Percentiles rank a stretch among this genome's conserved stretches.
Evolutionary conservation across 2,888 invertebrate species (phyloP).

Genomic region (Sinohyriopsis cumingii): DNA sequence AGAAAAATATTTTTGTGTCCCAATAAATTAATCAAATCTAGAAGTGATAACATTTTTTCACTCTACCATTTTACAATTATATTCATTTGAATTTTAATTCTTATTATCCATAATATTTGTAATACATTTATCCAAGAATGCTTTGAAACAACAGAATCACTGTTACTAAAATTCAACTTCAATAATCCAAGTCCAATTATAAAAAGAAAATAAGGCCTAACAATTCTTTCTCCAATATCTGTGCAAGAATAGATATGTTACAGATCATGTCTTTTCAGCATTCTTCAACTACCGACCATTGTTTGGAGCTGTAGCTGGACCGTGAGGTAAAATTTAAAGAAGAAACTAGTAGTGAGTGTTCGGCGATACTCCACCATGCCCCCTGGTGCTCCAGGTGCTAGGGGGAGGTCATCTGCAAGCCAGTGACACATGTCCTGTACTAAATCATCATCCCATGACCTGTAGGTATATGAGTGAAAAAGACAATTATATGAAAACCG

Average conservation of each 20-base stretch:
- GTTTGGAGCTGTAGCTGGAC: slow-evolving; percentile 43
- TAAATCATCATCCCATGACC: slow-evolving; percentile 79
- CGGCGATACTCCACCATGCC: slow-evolving; percentile 87
- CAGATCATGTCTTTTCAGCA: background rate
- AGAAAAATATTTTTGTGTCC: too few species aligned
- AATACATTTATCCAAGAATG: too few species aligned
- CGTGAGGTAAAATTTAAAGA: slow-evolving; percentile 75
- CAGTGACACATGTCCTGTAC: slow-evolving; percentile 78
- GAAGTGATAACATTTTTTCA: too few species aligned
- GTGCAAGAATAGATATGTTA: too few species aligned
- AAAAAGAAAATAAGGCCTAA: background rate
- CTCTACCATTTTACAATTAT: too few species aligned
- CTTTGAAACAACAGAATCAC: background rate
- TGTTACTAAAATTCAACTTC: background rate
- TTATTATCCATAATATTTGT: too few species aligned
- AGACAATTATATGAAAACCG: background rate
- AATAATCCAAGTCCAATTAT: background rate
- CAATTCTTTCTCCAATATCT: too few species aligned
- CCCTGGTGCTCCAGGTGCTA: slow-evolving; percentile 84
- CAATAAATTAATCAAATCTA: too few species aligned
- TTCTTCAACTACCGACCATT: slow-evolving; percentile 8
- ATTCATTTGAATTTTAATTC: too few species aligned
- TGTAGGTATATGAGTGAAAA: slow-evolving; percentile 47
- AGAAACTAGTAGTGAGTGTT: slow-evolving; percentile 79
- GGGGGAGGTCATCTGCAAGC: slow-evolving; percentile 82